Evolutionary conservation across 2,113 vertebrate species (phyloP).

Genomic region (Sterrhoptilus dennistouni): DNA sequence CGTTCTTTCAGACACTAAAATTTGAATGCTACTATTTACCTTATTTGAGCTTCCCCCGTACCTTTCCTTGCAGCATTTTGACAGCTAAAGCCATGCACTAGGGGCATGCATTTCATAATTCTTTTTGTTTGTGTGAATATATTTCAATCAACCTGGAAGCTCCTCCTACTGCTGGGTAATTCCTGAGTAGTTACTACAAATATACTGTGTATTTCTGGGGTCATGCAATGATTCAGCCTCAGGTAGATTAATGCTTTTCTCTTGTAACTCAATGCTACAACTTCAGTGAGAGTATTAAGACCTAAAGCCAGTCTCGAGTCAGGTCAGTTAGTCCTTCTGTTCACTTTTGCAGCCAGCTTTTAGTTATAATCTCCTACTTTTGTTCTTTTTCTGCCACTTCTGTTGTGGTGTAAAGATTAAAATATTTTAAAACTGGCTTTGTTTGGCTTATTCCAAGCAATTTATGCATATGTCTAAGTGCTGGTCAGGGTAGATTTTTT

Average conservation of each 20-base stretch:
- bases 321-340: slow-evolving; percentile 48
- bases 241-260: background rate
- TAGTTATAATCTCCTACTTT: background rate
- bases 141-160: background rate
- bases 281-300: background rate
- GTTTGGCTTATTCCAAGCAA: background rate
- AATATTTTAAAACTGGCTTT: background rate
- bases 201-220: background rate
- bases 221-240: background rate
- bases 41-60: background rate
- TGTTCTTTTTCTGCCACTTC: background rate
- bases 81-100: background rate
- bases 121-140: background rate
- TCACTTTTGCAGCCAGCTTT: background rate
- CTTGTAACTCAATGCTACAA: background rate
- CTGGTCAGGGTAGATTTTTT: background rate
- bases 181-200: background rate
- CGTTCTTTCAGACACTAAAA: background rate
- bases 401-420: background rate
- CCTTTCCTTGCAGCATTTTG: background rate
- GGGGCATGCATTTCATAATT: background rate
- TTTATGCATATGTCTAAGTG: background rate
- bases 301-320: background rate
- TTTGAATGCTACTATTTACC: background rate
- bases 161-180: background rate